Evolutionary conservation across 2,113 vertebrate species (phyloP), one percentile per base, ranked within the genome.

Genomic region (Aspidoscelis tigris): DNA sequence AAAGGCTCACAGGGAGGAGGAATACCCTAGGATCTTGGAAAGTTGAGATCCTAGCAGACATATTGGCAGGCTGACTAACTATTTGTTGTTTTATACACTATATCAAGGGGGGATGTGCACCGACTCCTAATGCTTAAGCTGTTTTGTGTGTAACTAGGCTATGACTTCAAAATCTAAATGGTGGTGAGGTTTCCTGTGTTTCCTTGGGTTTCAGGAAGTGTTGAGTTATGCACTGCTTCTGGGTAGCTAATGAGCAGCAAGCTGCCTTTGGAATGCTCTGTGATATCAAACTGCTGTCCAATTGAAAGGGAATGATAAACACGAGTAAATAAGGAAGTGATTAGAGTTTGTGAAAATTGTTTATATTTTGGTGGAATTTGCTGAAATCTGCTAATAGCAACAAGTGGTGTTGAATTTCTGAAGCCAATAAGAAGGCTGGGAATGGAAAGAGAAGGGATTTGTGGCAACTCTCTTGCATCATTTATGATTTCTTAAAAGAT

Each of bases 401-500:
- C 81, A 87, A 94, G 80, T 92, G 83, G 55, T 71, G 21, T 89
- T 92, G 91, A 90, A 93, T 95, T 94, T 71, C 72, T 82, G 33
- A 87, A 90, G 82, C 69, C 87, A 91, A 86, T 93, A 93, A 81
- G 85, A 82, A 88, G 73, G 21, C 69, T 76, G 41, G 86, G 70
- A n/a, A 44, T 78, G 44, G 80, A 89, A 33, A 90, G 69, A 41
- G 74, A 89, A 77, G 64, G 76, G 80, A 43, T 89, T 91, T 92
- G 86, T 86, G 89, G 84, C 75, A 65, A 76, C 91, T 90, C 86
- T 94, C 75, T 84, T 78, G 75, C 93, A 88, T 87, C 76, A 33
- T 88, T 94, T 91, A 89, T 0, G 58, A 44, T 91, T 94, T 94
- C 92, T 81, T 91, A 81, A 92, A 93, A 93, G 74, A 44, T 92